Evolutionary conservation across 2,797 vertebrate genomes (phyloP), one percentile per base, ranked within the genome.

Genomic region (Adelosebastes latens): DNA sequence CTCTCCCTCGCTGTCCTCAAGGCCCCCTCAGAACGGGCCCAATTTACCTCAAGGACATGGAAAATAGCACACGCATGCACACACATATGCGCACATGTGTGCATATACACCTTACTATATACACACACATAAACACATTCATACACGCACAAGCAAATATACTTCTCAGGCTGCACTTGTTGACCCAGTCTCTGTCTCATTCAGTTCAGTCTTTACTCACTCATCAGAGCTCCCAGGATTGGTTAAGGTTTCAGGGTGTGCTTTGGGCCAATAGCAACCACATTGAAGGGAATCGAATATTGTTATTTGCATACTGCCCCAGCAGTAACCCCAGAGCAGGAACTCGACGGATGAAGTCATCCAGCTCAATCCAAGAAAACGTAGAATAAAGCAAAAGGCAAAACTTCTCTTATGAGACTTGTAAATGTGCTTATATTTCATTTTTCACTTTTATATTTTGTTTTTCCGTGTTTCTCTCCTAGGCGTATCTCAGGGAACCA

Each of bases 401-500:
- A 81, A 80, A 73, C 27, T 56, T 62, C 49, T 83, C 90, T 81
- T 69, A 2, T 32, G 88, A 89, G 87, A 88, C 74, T 88, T 83
- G 58, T 86, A 85, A 66, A 62, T 78, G 61, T 65, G 63, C 75
- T 84, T 81, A 3, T 42, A 82, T 81, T 81, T 90, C 56, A 61
- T 80, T 79, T 42, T 83, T 69, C 32, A 39, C 59, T 81, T 77
- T 66, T 53, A 69, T 46, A 72, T 63, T 77, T 60, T 59, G 20
- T 36, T 80, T 64, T 76, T 79, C 22, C 16, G 11, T 80, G 72
- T 88, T 78, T 87, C 36, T 86, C 67, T 84, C 65, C 22, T 94
- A 99, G 98, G 88, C 96, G 98, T 42, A 97, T 99, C 88, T 99
- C 98, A 39, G 98, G 98, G 87, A 99, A 99, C 93, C 97, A 97